phyloP scores from a whole-genome alignment of 2,888 invertebrate genomes.

The Chaetogeoica ovagalla region DNA sequence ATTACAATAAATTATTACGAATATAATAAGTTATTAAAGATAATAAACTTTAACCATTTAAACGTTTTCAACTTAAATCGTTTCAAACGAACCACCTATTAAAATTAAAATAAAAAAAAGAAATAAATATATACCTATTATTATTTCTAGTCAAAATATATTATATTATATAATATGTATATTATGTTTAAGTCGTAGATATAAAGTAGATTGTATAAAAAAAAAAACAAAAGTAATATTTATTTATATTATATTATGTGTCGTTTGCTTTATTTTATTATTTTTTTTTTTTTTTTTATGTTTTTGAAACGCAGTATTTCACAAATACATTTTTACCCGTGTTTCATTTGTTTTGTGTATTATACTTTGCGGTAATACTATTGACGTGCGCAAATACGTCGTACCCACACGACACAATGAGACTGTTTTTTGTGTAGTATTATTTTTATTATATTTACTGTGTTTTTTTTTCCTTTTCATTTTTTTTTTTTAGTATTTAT shows the following conservation, averaged over 20 bases:
- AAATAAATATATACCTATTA: constrained; percentile 12
- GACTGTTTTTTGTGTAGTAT: constrained; percentile 42
- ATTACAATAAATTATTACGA: too few relatives aligned
- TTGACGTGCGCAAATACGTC: constrained; percentile 5
- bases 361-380: too few relatives aligned
- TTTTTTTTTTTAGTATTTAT: neutral
- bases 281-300: too few relatives aligned
- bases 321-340: constrained; percentile 22
- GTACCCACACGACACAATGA: constrained; percentile 25
- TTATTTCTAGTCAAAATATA: constrained; percentile 43
- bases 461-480: constrained; percentile 7
- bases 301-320: neutral
- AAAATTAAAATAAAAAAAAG: neutral
- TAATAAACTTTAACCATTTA: constrained; percentile 22
- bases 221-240: neutral
- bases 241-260: constrained; percentile 1
- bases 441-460: neutral
- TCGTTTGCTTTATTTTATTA: constrained; percentile 26
- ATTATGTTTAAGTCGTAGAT: constrained; percentile 45
- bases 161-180: constrained; percentile 25
- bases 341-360: constrained; percentile 35
- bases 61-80: constrained; percentile 25
- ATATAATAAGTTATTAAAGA: constrained; percentile 16
- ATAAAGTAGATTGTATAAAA: constrained; percentile 37
- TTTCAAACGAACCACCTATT: constrained; percentile 37